Base-by-base conservation (phyloP, 2,113 vertebrate genomes). In the Solea solea region DNA sequence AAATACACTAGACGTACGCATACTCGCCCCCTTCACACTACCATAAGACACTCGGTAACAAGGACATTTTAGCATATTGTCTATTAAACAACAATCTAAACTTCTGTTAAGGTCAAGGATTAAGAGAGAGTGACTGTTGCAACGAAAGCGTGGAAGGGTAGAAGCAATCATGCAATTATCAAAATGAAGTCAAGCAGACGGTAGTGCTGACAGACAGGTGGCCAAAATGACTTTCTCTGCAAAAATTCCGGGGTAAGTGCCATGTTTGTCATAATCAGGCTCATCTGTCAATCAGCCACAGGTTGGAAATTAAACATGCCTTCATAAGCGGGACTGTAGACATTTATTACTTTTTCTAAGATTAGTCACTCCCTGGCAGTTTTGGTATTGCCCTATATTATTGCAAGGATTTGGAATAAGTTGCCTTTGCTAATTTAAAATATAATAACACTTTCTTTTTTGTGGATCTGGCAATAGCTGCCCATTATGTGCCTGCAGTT, bases 141-240 rank as follows among this genome's bases (percentile, higher is more conserved):
- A 34, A 34, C 3, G 34, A 6, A 34, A 34, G 34, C 5, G 2
- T 34, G 5, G 34, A 34, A 34, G 34, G 34, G 34, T 34, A 34
- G 3, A 34, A 72, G 50, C 55, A 77, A 76, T 82, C 21, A 75
- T 40, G 16, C 53, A 72, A 69, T 84, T 78, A 79, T 80, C 64
- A 58, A 85, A 83, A 87, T 78, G 64, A 79, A 89, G 74, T 73
- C 70, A 50, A 53, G 55, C 83, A 89, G 83, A 83, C 81, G 81
- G 75, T 80, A 46, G 81, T 80, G 74, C 58, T 82, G 81, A 83
- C 80, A 83, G 84, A 85, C 81, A 65, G 64, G 58, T 58, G 70
- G 53, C 16, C 62, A 74, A 82, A 90, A 85, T 80, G 82, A 59
- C 66, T 83, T 81, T 82, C 60, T 76, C 84, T 83, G 88, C 79